These are phyloP conservation scores for Halcyon chelicuti DNA, from an alignment of 2,797 vertebrate species.

Conservation along the genomic window DNA sequence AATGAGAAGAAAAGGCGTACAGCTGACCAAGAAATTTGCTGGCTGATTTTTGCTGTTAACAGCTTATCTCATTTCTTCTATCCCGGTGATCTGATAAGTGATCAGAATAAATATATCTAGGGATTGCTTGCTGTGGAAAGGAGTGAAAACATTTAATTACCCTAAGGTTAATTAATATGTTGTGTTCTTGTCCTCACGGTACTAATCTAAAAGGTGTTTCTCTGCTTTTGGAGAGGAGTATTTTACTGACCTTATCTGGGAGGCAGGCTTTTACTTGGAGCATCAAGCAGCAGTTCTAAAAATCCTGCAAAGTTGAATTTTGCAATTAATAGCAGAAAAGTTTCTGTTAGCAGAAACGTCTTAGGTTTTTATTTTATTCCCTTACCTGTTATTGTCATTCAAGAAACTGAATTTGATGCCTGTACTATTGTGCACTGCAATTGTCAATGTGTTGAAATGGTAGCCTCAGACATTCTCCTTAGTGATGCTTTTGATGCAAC, in stretches of 20 bases:
- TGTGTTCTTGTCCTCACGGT: neutral
- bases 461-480: neutral
- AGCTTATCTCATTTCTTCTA: neutral
- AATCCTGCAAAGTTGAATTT: neutral
- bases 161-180: slow-evolving; percentile 1
- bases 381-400: neutral
- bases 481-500: neutral
- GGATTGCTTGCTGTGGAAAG: neutral
- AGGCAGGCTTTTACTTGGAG: neutral
- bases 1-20: neutral
- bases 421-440: neutral
- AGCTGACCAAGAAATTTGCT: neutral
- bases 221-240: neutral
- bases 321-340: neutral
- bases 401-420: neutral
- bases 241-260: neutral
- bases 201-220: neutral
- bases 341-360: neutral
- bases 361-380: neutral
- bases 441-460: neutral
- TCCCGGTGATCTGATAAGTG: neutral
- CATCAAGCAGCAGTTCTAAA: neutral
- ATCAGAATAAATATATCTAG: neutral
- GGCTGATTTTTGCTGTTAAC: neutral
- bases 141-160: neutral